phyloP scores from a whole-genome alignment of 1,140 invertebrate species.

The Laupala kohalensis region DNA sequence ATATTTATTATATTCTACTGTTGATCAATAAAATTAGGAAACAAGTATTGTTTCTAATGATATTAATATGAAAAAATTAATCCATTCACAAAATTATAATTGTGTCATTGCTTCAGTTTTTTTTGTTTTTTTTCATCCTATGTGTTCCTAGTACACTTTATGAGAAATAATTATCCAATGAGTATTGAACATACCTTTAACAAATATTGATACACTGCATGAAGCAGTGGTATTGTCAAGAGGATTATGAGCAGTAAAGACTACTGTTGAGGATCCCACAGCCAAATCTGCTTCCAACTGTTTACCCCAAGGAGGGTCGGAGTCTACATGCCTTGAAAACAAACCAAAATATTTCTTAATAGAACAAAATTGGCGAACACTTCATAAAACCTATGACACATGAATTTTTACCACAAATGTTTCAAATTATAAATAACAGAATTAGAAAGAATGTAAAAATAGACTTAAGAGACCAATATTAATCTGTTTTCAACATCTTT shows the following conservation, averaged over 20 bases:
- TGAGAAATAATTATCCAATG: background rate
- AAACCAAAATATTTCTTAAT: too few relatives aligned
- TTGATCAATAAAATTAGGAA: background rate
- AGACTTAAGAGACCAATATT: too few relatives aligned
- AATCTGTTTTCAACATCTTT: too few relatives aligned
- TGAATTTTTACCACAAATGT: background rate
- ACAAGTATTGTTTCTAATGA: background rate
- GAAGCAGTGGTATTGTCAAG: conserved; percentile 36
- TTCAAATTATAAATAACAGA: background rate
- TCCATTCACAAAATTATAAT: background rate
- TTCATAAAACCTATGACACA: too few relatives aligned
- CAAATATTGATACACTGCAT: conserved; percentile 45
- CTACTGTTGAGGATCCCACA: conserved; percentile 40
- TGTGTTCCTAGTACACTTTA: background rate
- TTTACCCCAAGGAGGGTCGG: conserved; percentile 48
- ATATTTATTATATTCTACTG: background rate
- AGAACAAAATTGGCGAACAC: too few relatives aligned
- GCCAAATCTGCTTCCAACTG: conserved; percentile 44
- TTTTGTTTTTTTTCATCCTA: background rate
- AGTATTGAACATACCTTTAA: conserved; percentile 34
- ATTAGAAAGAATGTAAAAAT: too few relatives aligned
- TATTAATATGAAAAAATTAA: background rate
- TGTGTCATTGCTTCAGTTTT: background rate
- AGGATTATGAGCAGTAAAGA: conserved; percentile 45
- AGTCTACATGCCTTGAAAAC: conserved; percentile 38